Conservation (phyloP, 23 tunicate genomes). For the Trididemnum clinides region DNA sequence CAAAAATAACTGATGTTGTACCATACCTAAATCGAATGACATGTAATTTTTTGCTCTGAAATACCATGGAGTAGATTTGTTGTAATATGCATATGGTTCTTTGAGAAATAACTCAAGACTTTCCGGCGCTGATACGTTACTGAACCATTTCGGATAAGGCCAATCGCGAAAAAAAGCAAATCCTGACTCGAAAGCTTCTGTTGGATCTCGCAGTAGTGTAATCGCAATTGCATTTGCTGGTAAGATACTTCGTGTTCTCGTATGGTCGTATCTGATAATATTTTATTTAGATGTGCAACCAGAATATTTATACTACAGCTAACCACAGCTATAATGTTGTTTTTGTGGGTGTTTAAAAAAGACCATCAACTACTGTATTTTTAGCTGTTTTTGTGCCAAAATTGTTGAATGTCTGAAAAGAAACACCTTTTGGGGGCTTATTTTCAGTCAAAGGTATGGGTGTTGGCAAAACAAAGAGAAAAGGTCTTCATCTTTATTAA, state of each 20-base stretch:
- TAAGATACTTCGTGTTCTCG: conserved; percentile 7
- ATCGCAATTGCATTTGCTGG: conserved; percentile 41
- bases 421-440: no score
- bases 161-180: conserved; percentile 93
- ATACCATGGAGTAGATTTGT: conserved; percentile 91
- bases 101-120: conserved; percentile 52
- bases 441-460: no score
- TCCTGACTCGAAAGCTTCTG: conserved; percentile 86
- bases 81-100: conserved; percentile 52
- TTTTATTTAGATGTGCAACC: no score
- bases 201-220: conserved; percentile 89
- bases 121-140: conserved; percentile 27
- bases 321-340: no score
- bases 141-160: conserved; percentile 92
- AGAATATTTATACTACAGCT: no score
- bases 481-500: no score
- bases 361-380: no score
- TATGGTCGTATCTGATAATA: conserved; percentile 41
- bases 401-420: no score
- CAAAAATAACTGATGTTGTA: no score
- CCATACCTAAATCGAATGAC: conserved; percentile 84
- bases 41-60: conserved; percentile 96
- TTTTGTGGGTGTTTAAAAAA: no score
- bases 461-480: no score
- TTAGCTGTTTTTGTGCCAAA: no score